Evolutionary conservation across 2,888 invertebrate genomes (phyloP), one percentile per base, ranked within the genome.

Genomic region (Athripsodes cinereus): DNA sequence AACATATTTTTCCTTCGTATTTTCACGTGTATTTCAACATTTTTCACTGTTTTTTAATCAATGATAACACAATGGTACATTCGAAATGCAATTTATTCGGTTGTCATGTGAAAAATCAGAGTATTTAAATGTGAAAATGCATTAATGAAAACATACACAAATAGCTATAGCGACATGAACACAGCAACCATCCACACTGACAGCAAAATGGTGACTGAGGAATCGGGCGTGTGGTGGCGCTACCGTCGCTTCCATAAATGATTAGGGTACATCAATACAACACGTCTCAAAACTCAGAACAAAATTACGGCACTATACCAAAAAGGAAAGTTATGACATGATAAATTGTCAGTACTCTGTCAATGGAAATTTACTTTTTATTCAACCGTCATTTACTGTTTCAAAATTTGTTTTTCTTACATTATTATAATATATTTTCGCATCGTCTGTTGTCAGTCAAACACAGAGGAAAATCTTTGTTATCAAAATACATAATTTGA

Each of bases 161-260:
- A 53, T 31, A 57, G 13, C 13, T 40, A 40, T 16, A 53, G 57
- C 53, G 54, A 22, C 51, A 21, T 50, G 44, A 44, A 35, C 48
- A 34, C 21, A 46, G 52, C 60, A 35, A 20, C 57, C 57, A 49
- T 46, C 47, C 60, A 40, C 60, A 51, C 60, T 57, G 57, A 54
- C 60, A 55, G 54, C 57, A 53, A 57, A 44, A 52, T 57, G 57
- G 54, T 57, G 57, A 60, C 60, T 60, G 54, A 52, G n/a, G 34
- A 22, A 16, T 54, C 51, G 22, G 53, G 13, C 60, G 60, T 21
- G 18, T 50, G 60, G 52, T 56, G 60, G 60, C 60, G 60, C 57
- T 57, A 20, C 52, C 21, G 16, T 49, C 57, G 56, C 44, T 34
- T 22, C 40, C 35, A 49, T 5, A 53, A 52, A 53, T 52, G 57